Evolutionary conservation across 2,113 vertebrate species (phyloP), one percentile per base, ranked within the genome.

Genomic region (Odobenus rosmarus): DNA sequence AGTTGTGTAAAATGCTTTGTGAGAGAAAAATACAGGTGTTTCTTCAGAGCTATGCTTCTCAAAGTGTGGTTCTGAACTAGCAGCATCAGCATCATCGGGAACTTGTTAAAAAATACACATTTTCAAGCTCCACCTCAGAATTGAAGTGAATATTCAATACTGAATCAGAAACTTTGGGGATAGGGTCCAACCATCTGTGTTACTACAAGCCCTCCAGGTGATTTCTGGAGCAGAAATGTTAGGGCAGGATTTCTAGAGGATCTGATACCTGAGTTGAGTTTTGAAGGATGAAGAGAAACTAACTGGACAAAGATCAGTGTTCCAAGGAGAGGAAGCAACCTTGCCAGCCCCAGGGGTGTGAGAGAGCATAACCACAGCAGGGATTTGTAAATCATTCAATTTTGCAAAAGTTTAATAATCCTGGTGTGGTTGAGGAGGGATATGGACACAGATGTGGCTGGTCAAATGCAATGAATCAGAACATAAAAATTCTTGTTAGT

Each of bases 131-230:
- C 53, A 61, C 0, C 7, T n/a, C 11, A 59, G 42, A 87, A 19
- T 14, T 57, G 18, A 69, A 69, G 31, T 69, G 67, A 69, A 36
- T 69, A 69, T 36, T n/a, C 67, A 53, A 13, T 55, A 24, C 3
- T n/a, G 18, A 67, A 19, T 62, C 36, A 42, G 21, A 79, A 81
- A 49, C 9, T 91, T 3, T 61, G 7, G 13, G 24, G 10, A 5
- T 14, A 18, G 28, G 19, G 36, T 6, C 42, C 10, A 49, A 4
- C 18, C 3, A 0, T 16, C 13, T 28, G n/a, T 39, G 1, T 33
- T 57, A 79, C 8, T 31, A 42, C 4, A 76, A 57, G 24, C 1
- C 36, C 5, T 24, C 5, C 23, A 49, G 36, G 10, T 64, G 14
- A 77, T 64, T 95, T 18, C 59, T 62, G 79, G 19, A 90, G 10